Conservation (phyloP, 2,888 invertebrate genomes). For the Cephus pulcher region DNA sequence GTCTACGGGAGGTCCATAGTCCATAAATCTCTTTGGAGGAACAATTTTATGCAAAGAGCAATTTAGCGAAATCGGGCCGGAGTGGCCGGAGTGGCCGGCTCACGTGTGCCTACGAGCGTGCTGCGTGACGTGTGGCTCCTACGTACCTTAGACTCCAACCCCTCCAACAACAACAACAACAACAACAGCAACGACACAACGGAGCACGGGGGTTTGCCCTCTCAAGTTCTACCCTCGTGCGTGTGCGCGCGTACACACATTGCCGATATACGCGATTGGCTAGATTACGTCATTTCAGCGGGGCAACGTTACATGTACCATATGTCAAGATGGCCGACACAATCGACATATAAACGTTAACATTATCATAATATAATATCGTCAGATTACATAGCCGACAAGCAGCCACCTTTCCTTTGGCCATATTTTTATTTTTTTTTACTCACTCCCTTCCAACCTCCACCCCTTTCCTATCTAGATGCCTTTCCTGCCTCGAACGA, state of each 20-base stretch:
- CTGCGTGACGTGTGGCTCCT: background rate
- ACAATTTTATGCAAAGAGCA: slow-evolving; percentile 32
- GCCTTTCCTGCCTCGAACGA: background rate
- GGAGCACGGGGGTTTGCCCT: background rate
- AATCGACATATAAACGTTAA: slow-evolving; percentile 32
- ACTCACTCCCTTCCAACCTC: background rate
- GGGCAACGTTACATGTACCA: slow-evolving; percentile 37
- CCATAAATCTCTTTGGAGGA: slow-evolving; percentile 14
- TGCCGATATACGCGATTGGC: slow-evolving; percentile 31
- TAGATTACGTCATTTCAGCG: slow-evolving; percentile 39
- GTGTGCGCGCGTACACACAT: slow-evolving; percentile 5
- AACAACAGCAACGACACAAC: background rate
- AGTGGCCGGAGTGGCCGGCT: background rate
- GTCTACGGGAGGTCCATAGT: background rate
- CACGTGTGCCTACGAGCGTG: background rate
- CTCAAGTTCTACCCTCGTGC: background rate
- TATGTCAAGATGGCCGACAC: slow-evolving; percentile 44
- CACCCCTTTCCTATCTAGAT: background rate
- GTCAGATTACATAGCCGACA: slow-evolving; percentile 20
- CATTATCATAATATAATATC: slow-evolving; percentile 25
- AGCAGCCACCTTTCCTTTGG: slow-evolving; percentile 1
- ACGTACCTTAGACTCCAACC: background rate
- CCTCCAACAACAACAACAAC: background rate
- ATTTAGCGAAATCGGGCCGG: slow-evolving; percentile 24
- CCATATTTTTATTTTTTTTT: background rate